Evolutionary conservation across 2,888 invertebrate species (phyloP), one percentile per base, ranked within the genome.

Genomic region (Agrochola macilenta): DNA sequence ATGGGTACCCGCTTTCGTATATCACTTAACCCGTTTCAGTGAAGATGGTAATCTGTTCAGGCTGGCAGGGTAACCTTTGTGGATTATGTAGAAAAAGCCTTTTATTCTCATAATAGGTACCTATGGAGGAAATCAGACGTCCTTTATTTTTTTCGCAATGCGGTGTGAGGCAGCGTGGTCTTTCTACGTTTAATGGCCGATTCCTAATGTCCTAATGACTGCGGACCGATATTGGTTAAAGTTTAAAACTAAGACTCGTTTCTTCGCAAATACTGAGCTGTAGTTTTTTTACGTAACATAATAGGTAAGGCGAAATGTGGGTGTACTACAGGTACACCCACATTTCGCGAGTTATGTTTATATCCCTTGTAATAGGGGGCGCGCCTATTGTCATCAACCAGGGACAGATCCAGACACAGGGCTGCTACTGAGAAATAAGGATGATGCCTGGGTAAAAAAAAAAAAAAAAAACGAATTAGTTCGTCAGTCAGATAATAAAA

Each of bases 21-120:
- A 82, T 87, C 82, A 85, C 78, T 87, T 87, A 73, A 83, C 76
- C 78, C 87, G 68, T 78, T 86, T 80, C 65, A 70, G 46, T 70
- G 20, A 72, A 82, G 82, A 87, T 75, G 78, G 69, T 82, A 87
- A 87, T 82, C 79, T 78, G 70, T 80, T 52, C 69, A 72, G 74
- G 61, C 58, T 70, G 65, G 54, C 60, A 46, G 57, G 70, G 76
- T 66, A 72, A 57, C 69, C 71, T 81, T 81, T 77, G 74, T 63
- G 85, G 78, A 85, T 78, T 85, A 74, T 71, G 72, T 52, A 60
- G 49, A 60, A 60, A 75, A 68, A 85, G 12, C 57, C 69, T 68
- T 73, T 70, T 72, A 66, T 69, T 82, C 12, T 8, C 17, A 43
- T 61, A 75, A 73, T 64, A 43, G 43, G 43, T 43, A 43, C 43